Evolutionary conservation across 2,888 invertebrate species (phyloP), one percentile per base, ranked within the genome.

Genomic region (Polyommatus iphigenia): DNA sequence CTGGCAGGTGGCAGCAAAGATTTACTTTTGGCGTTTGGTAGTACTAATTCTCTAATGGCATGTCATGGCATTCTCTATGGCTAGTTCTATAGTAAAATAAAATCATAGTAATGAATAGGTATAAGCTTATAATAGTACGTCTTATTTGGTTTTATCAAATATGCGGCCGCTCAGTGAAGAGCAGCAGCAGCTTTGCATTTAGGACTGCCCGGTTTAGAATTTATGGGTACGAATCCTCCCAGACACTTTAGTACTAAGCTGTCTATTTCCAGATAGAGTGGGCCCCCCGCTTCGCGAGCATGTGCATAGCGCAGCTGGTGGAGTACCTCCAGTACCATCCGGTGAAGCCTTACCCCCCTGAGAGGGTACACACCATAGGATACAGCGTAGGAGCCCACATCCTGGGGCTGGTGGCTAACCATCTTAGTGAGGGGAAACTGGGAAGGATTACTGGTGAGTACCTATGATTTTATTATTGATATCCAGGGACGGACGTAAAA

Each of bases 341-440:
- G 0, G 85, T 85, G 78, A 95, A 97, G 82, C 96, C 97, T 0
- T 95, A 97, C 0, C 95, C 94, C 46, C 97, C 97, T 0, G 96
- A 97, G 85, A 95, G 95, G 79, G 87, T 98, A 57, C 98, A 98
- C 87, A 95, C 98, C 1, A 96, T 98, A 78, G 98, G 98, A 0
- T 98, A 98, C 90, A 97, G 97, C 87, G 97, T 98, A 36, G 98
- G 98, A 0, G 97, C 98, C 0, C 98, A 98, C 85, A 98, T 98
- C 79, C 96, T 97, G 6, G 98, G 98, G 0, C 92, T 98, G 71
- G 96, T 97, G 0, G 97, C 98, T 59, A 98, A 98, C 87, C 96
- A 96, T 84, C 87, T 98, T 62, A 91, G 95, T 72, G 95, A 96
- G 84, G 97, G 97, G 62, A 98, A 97, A 89, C 91, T 98, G 77